Evolutionary conservation across 2,797 vertebrate genomes (phyloP).

Genomic region (Falco biarmicus): DNA sequence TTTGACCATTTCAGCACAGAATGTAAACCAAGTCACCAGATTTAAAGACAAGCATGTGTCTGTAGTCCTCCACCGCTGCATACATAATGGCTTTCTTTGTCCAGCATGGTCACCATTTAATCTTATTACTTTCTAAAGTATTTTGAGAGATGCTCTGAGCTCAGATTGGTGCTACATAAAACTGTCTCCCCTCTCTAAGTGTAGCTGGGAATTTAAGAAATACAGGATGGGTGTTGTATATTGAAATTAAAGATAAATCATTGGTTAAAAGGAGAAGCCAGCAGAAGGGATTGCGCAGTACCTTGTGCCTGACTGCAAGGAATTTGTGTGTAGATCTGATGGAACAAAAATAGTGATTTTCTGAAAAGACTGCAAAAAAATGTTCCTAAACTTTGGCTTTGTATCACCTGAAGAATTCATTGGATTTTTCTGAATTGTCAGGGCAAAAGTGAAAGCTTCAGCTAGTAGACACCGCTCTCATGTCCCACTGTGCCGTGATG

Average conservation of each 20-base stretch:
- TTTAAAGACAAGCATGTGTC: neutral
- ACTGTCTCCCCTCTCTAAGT: neutral
- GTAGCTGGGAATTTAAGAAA: neutral
- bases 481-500: accelerated
- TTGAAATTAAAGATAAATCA: neutral
- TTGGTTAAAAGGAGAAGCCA: neutral
- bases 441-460: neutral
- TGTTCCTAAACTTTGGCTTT: neutral
- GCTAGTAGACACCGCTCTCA: neutral
- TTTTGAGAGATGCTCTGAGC: neutral
- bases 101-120: neutral
- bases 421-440: neutral
- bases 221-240: neutral
- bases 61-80: neutral
- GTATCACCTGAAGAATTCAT: neutral
- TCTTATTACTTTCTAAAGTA: neutral
- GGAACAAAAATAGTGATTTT: neutral
- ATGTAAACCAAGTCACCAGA: neutral
- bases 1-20: neutral
- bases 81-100: neutral
- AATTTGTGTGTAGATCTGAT: neutral
- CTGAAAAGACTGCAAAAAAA: neutral
- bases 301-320: neutral
- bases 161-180: neutral
- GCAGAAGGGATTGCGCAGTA: neutral